These are phyloP conservation scores for Hydrochoerus hydrochaeris DNA, from an alignment of 2,113 vertebrate genomes.

Conservation along the genomic window DNA sequence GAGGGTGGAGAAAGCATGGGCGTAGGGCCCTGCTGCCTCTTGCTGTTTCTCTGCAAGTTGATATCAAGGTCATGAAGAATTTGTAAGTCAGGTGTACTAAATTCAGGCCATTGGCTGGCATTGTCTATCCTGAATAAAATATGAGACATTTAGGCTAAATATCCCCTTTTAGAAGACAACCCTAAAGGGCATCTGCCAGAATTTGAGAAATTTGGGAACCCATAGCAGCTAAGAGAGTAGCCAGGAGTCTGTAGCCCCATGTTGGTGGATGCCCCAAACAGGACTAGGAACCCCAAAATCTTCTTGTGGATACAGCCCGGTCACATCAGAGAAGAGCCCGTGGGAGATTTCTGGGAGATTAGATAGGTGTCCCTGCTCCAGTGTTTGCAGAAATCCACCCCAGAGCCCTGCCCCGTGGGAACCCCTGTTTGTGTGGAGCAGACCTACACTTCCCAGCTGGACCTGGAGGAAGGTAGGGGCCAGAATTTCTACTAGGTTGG, in stretches of 20 bases:
- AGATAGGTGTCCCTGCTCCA: neutral
- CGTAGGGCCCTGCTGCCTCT: neutral
- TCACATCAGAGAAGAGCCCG: neutral
- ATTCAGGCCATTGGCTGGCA: neutral
- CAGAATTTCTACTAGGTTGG: neutral
- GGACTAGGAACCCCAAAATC: neutral
- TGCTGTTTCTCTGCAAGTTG: neutral
- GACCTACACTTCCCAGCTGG: neutral
- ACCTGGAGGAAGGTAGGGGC: neutral
- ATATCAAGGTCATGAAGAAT: neutral
- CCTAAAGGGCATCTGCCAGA: neutral
- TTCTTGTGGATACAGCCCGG: neutral
- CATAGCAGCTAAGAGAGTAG: neutral
- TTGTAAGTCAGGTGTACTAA: neutral
- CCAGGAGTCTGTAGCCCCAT: neutral
- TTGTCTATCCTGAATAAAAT: neutral
- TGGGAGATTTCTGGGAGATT: neutral
- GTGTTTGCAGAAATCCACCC: neutral
- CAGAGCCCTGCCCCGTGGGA: neutral
- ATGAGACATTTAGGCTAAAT: neutral
- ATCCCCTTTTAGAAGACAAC: neutral
- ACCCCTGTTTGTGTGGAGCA: no score
- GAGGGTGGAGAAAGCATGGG: neutral
- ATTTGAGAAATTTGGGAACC: neutral
- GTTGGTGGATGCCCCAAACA: neutral